These are phyloP conservation scores for Lamprotornis superbus DNA, from an alignment of 2,113 vertebrate species.

Conservation along the genomic window DNA sequence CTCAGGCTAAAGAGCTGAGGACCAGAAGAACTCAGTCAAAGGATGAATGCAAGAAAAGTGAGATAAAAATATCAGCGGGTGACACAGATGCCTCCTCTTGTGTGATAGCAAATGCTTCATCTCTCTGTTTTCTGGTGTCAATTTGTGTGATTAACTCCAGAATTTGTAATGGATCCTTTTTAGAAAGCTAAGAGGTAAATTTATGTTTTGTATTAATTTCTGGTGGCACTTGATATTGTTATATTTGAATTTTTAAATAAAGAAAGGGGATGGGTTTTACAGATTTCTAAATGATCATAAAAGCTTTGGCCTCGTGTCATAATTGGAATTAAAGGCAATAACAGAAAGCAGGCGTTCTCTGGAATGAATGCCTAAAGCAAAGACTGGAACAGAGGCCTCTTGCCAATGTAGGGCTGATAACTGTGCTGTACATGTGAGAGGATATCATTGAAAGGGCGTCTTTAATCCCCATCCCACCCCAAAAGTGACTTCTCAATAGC, in stretches of 20 bases:
- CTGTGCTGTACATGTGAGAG: not conserved
- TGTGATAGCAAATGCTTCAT: not conserved
- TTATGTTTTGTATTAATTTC: not conserved
- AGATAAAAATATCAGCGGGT: not conserved
- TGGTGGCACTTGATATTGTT: not conserved
- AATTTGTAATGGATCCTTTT: not conserved
- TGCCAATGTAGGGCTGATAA: not conserved
- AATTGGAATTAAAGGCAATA: conserved; percentile 16
- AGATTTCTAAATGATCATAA: not conserved
- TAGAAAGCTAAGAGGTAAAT: not conserved
- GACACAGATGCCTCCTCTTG: conserved; percentile 10
- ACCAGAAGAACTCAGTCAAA: conserved; percentile 7
- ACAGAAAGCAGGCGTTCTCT: not conserved
- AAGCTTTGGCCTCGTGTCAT: not conserved
- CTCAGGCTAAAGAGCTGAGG: not conserved
- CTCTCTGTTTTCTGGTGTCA: not conserved
- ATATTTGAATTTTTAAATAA: not conserved
- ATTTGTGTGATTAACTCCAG: not conserved
- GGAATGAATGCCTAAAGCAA: not conserved
- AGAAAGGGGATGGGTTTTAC: not conserved
- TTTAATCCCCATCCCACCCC: not conserved
- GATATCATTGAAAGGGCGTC: not conserved
- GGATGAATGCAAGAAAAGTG: not conserved
- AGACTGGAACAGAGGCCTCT: not conserved
- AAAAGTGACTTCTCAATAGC: conserved; percentile 9